Evolutionary conservation across 2,888 invertebrate genomes (phyloP).

Genomic region (Sipha maydis): DNA sequence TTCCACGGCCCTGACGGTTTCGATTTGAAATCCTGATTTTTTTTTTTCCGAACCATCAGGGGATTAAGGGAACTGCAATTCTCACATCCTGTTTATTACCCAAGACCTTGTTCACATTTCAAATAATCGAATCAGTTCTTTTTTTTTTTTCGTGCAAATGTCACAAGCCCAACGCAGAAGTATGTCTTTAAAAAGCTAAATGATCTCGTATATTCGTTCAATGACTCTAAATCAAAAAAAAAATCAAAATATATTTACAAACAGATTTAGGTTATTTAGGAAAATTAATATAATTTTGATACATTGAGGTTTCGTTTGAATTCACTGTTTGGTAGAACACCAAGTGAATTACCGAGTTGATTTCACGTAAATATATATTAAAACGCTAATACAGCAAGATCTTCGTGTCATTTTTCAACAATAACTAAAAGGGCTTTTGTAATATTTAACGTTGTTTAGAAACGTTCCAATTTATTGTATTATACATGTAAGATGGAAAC

Average conservation of each 20-base stretch:
- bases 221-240: not conserved
- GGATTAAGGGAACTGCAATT: not conserved
- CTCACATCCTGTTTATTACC: slow-evolving; percentile 31
- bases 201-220: not conserved
- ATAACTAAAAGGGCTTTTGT: too few relatives aligned
- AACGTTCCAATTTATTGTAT: not conserved
- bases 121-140: slow-evolving; percentile 38
- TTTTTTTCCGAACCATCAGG: not conserved
- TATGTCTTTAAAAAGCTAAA: slow-evolving; percentile 10
- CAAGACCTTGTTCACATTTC: slow-evolving; percentile 32
- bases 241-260: not conserved
- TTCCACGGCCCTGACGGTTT: not conserved
- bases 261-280: not conserved
- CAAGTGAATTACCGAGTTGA: not conserved
- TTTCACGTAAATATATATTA: not conserved
- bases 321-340: not conserved
- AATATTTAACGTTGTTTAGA: too few relatives aligned
- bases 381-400: too few relatives aligned
- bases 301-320: not conserved
- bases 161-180: not conserved
- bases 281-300: not conserved
- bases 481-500: not conserved
- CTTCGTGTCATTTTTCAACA: too few relatives aligned
- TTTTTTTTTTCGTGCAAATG: slow-evolving; percentile 1
- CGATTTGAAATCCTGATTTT: slow-evolving; percentile 39